A percentile compares a stretch with the other conserved stretches of the same genome.
Evolutionary conservation across 2,113 vertebrate genomes (phyloP).

Genomic region (Silurus asotus): DNA sequence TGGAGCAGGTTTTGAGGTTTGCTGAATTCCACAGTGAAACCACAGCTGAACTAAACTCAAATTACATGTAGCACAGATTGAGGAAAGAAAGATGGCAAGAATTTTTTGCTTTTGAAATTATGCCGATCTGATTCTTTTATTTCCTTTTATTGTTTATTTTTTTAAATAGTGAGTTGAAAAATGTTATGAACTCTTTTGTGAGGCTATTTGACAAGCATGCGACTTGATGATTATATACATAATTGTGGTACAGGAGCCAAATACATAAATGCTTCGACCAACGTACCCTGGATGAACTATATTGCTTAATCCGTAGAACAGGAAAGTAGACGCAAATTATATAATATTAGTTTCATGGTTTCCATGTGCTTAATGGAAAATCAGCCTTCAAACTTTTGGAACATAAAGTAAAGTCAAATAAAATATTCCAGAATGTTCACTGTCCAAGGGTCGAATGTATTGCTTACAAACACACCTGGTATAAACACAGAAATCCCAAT

Average conservation of each 20-base stretch:
- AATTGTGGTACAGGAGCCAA: conserved; percentile 11
- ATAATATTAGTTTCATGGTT: conserved; percentile 37
- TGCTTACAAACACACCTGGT: conserved; percentile 12
- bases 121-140: conserved; percentile 3
- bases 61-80: conserved; percentile 9
- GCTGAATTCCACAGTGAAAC: conserved; percentile 53
- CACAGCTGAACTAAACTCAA: conserved; percentile 50
- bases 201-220: not conserved
- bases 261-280: conserved; percentile 19
- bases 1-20: conserved; percentile 61
- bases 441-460: conserved; percentile 1
- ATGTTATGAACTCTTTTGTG: not conserved
- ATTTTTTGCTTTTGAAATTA: not conserved
- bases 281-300: conserved; percentile 27
- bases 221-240: conserved; percentile 2
- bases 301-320: conserved; percentile 48
- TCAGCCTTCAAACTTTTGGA: conserved; percentile 46
- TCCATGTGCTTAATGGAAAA: conserved; percentile 40
- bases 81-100: not conserved
- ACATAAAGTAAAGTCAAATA: conserved; percentile 20
- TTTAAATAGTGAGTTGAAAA: not conserved
- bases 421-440: conserved; percentile 21
- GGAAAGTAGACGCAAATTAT: conserved; percentile 44
- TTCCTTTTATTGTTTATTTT: not conserved
- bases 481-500: not conserved